phyloP scores from a whole-genome alignment of 2,888 invertebrate species.

The Rutpela maculata region DNA sequence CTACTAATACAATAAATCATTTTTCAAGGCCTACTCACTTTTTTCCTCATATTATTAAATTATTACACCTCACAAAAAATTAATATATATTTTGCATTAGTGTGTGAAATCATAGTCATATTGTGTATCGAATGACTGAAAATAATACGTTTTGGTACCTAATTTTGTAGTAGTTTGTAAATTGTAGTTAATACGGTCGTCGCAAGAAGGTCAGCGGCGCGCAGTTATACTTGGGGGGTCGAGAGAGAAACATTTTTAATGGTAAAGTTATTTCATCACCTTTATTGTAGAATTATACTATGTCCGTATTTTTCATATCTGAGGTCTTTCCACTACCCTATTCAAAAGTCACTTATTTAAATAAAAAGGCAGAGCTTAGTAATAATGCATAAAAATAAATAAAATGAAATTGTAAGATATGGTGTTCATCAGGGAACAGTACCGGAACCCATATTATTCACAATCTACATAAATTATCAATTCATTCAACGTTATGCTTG shows the following conservation, averaged over 20 bases:
- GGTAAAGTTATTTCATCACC: too few relatives aligned
- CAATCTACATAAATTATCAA: too few relatives aligned
- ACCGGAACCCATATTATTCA: too few relatives aligned
- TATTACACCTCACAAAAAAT: not conserved
- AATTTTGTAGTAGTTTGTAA: conserved; percentile 32
- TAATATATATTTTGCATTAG: not conserved
- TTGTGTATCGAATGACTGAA: conserved; percentile 16
- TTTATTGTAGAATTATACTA: too few relatives aligned
- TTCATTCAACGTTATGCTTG: too few relatives aligned
- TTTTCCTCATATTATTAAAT: conserved; percentile 1
- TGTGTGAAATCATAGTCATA: conserved; percentile 25
- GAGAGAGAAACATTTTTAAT: not conserved
- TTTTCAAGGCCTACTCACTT: not conserved
- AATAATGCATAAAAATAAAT: too few relatives aligned
- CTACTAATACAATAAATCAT: conserved; percentile 27
- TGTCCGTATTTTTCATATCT: too few relatives aligned
- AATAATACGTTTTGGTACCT: conserved; percentile 20
- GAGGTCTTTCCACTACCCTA: too few relatives aligned
- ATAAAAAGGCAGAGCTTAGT: too few relatives aligned
- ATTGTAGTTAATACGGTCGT: conserved; percentile 27
- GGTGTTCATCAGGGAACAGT: too few relatives aligned
- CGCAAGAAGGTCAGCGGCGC: not conserved
- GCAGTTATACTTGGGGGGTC: not conserved
- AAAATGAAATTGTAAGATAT: too few relatives aligned
- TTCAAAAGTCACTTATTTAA: too few relatives aligned